Evolutionary conservation across 2,888 invertebrate genomes (phyloP).

Genomic region (Drosophila tripunctata): DNA sequence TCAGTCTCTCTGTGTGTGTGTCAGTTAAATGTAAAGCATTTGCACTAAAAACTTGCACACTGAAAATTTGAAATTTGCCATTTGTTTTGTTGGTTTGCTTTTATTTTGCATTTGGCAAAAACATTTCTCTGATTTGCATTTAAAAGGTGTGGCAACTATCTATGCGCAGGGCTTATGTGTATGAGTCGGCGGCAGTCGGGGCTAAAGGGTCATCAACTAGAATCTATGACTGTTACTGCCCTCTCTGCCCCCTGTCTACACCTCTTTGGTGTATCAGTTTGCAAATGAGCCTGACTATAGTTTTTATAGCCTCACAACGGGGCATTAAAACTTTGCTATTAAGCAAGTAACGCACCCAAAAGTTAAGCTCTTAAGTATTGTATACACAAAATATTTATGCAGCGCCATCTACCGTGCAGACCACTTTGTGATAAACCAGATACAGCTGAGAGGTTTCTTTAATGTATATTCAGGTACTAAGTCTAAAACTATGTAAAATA

Average conservation of each 20-base stretch:
- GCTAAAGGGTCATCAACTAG: conserved; percentile 28
- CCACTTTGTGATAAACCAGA: not conserved
- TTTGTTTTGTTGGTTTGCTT: conserved; percentile 59
- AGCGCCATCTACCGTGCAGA: not conserved
- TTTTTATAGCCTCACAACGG: conserved; percentile 38
- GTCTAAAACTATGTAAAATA: no score
- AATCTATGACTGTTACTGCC: conserved; percentile 8
- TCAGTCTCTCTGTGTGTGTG: conserved; percentile 24
- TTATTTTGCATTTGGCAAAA: conserved; percentile 41
- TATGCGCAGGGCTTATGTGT: conserved; percentile 24
- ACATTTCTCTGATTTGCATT: conserved; percentile 75
- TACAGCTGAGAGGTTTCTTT: no score
- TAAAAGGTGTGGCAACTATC: conserved; percentile 65
- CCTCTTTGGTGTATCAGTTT: conserved; percentile 51
- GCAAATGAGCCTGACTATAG: conserved; percentile 20
- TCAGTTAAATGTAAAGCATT: conserved; percentile 72
- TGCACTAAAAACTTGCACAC: conserved; percentile 68
- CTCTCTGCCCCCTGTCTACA: conserved; percentile 14
- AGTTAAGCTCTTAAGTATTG: conserved; percentile 23
- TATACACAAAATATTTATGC: conserved; percentile 19
- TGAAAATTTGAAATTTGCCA: conserved; percentile 64
- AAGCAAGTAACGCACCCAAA: conserved; percentile 36
- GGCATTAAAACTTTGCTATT: conserved; percentile 41
- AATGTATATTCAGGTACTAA: no score
- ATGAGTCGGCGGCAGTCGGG: conserved; percentile 7